Evolutionary conservation across 2,113 vertebrate species (phyloP), one percentile per base, ranked within the genome.

Genomic region (Ammospiza caudacuta): DNA sequence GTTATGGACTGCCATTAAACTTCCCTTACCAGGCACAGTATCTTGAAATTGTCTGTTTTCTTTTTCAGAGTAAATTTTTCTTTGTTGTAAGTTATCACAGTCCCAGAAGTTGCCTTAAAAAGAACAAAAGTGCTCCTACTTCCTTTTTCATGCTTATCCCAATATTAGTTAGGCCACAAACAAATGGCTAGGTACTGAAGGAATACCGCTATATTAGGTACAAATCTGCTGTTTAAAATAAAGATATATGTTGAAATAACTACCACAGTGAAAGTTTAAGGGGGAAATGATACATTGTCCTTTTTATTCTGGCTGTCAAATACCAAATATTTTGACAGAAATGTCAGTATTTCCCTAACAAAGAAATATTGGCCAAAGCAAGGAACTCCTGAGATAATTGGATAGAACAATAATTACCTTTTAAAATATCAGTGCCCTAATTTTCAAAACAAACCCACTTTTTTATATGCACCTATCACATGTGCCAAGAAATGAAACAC

Each of bases 101-200:
- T 64, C 25, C 5, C 14, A 28, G 33, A 51, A 44, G 11, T 44
- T 58, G 14, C 28, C 12, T 69, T 57, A 21, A 67, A 68, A 37
- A 23, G 0, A 12, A 33, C 2, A 59, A 25, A 35, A 25, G 1
- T 1, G 2, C 16, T 47, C 29, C 12, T 43, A 25, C 10, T 11
- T 41, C n/a, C 23, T 58, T 81, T 58, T 21, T 20, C 2, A 0
- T 62, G 20, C 20, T 72, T 44, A 35, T 44, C 8, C 9, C 27
- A 37, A 10, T 12, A 37, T 61, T 28, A 58, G 5, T 39, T 28
- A n/a, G 37, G 8, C 13, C 15, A 73, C 19, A 68, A 54, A 25
- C 11, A 43, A 17, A 55, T 29, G 11, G 7, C 12, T 79, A 70
- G 19, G 7, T 8, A 22, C 6, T 33, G 4, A 54, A 68, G 49